Evolutionary conservation across 1,140 invertebrate species (phyloP).

Genomic region (Camponotus pennsylvanicus): DNA sequence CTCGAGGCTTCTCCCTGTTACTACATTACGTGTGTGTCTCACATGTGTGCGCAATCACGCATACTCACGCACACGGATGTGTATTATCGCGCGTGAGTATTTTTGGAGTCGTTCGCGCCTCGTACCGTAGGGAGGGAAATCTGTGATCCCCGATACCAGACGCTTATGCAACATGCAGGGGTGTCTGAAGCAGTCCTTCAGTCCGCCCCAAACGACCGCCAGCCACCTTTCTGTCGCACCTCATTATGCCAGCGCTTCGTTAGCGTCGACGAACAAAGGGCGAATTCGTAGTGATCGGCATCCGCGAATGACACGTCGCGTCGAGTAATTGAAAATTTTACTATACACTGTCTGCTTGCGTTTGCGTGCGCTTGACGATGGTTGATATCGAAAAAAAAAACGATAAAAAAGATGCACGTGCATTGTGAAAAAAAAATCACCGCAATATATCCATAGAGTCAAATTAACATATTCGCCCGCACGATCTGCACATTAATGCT

Average conservation of each 20-base stretch:
- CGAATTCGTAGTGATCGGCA: constrained; percentile 57
- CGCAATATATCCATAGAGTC: neutral
- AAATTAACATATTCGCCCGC: constrained; percentile 35
- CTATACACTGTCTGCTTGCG: constrained; percentile 29
- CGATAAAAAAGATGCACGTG: neutral
- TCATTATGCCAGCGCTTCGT: constrained; percentile 77
- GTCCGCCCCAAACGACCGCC: constrained; percentile 48
- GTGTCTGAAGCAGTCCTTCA: constrained; percentile 79
- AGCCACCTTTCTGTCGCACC: constrained; percentile 76
- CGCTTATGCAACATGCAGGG: constrained; percentile 68
- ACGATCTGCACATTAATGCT: constrained; percentile 12
- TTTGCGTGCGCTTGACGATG: neutral
- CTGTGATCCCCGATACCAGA: constrained; percentile 72
- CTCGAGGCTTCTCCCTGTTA: constrained; percentile 62
- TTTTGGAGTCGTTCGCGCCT: constrained; percentile 61
- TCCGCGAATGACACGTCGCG: constrained; percentile 31
- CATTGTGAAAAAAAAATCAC: neutral
- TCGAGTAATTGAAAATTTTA: constrained; percentile 53
- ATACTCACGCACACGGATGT: constrained; percentile 26
- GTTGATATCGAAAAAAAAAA: neutral
- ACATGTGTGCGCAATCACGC: constrained; percentile 1
- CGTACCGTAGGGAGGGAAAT: constrained; percentile 73
- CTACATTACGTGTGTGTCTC: neutral
- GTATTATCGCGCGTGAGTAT: constrained; percentile 25
- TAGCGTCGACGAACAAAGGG: constrained; percentile 74